Base-by-base conservation (phyloP, 2,113 vertebrate genomes). In the Hypomesus transpacificus region DNA sequence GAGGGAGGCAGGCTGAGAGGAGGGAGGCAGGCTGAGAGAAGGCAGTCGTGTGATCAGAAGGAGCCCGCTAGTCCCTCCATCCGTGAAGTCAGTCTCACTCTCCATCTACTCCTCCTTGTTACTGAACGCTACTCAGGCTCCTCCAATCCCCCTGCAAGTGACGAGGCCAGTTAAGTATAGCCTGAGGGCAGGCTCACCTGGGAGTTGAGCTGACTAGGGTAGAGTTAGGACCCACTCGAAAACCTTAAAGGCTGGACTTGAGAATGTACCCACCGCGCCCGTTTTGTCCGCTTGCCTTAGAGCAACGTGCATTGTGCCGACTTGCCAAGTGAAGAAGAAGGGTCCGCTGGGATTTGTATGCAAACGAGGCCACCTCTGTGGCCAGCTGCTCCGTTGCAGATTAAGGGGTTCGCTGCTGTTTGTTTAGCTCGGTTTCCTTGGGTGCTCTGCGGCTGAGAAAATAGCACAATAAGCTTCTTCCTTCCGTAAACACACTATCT, bases 1-100 rank as follows among this genome's bases (percentile, higher is more conserved):
- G 1, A 7, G 31, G 31, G 39, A 46, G 39, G 9, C 39, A 46
- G 39, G 24, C 24, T 1, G 24, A 26, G 24, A 26, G 24, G 1
- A 26, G 24, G 24, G 24, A 26, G 24, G 24, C 24, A 79, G 31
- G 84, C 82, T 85, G 76, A 82, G 77, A 56, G 65, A 73, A n/a
- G 34, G 63, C 75, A 83, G 59, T 75, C 66, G 71, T 80, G 76
- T 88, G 84, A 87, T 82, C 75, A 59, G 75, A 88, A 46, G 39
- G 7, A 46, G 8, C 39, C 7, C 71, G 75, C 76, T 80, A 78
- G 70, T 75, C 78, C 73, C 58, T 14, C 70, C 21, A 22, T 20
- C 57, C 9, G 21, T 46, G 13, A 46, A 46, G 39, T 9, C 39
- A 46, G 39, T 46, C 39, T 13, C 39, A 11, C 39, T 46, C 39